Evolutionary conservation across 2,888 invertebrate species (phyloP), one percentile per base, ranked within the genome.

Genomic region (Plusia festucae): DNA sequence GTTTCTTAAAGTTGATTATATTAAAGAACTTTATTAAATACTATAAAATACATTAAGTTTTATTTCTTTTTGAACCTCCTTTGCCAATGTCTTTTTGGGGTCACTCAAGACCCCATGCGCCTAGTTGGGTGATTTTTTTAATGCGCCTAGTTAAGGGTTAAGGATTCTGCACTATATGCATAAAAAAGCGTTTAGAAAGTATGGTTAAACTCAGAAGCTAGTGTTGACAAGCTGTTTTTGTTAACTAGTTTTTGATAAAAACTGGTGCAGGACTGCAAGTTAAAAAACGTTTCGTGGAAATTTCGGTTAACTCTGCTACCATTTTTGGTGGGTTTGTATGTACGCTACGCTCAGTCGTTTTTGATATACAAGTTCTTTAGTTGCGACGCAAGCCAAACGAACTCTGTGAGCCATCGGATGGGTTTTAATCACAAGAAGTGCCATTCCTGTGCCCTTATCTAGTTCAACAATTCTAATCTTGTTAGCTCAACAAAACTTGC

Each of bases 41-140:
- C 24, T 24, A 24, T 24, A 24, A 32, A 32, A 58, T 64, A 49
- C 53, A 57, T 58, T 58, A 57, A 61, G 61, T 61, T 66, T 66
- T 58, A 57, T 66, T 61, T 44, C 6, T 62, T 67, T 60, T 63
- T 63, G 67, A 64, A n/a, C 53, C 64, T 65, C 54, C 49, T 61
- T 65, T 65, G 34, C 54, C 44, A 63, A 59, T 60, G 52, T 52
- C 56, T 68, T 57, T 68, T 68, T 68, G 57, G 57, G 64, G 61
- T 58, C 58, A 54, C 60, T 49, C 64, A 65, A 68, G 49, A 65
- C 64, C 68, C 62, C 61, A 69, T 69, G 69, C 65, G 69, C 65
- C 61, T 69, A 62, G 65, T 69, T 69, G 67, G 24, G 60, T 62
- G 58, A 54, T 58, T 61, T 61, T 55, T 22, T 55, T 40, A 40